Conservation (phyloP, 1,140 invertebrate genomes). For the Myzus persicae region DNA sequence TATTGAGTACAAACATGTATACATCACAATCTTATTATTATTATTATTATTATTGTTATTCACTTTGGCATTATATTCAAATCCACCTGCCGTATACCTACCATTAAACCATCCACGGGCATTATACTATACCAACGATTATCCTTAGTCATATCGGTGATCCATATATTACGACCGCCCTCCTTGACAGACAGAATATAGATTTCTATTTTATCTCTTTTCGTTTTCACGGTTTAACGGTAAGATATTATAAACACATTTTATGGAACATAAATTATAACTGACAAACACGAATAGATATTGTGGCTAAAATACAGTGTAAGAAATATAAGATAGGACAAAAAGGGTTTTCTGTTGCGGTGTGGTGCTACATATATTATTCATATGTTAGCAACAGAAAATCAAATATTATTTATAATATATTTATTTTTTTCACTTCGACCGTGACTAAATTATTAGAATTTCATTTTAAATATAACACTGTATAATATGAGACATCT, state of each 20-base stretch:
- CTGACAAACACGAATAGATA: conserved; percentile 22
- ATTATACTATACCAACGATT: not conserved
- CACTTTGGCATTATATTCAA: not conserved
- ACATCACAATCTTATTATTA: too few species aligned
- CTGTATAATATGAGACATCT: not conserved
- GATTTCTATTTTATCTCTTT: conserved; percentile 29
- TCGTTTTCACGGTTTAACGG: conserved; percentile 11
- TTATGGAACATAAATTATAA: conserved; percentile 31
- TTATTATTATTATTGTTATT: not conserved
- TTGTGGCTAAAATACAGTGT: not conserved
- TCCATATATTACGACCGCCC: conserved; percentile 28
- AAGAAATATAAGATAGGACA: not conserved
- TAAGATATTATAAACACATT: conserved; percentile 20
- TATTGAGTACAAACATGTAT: not conserved
- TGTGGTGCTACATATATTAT: not conserved
- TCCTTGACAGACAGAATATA: conserved; percentile 15
- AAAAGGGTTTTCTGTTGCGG: not conserved
- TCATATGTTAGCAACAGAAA: not conserved
- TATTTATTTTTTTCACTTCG: not conserved
- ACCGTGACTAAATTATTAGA: not conserved
- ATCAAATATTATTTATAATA: not conserved
- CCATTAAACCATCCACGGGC: not conserved
- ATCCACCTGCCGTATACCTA: not conserved
- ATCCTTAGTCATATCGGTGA: not conserved
- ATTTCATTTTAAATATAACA: too few species aligned